Evolutionary conservation across 2,888 invertebrate species (phyloP).

Genomic region (Fragum sueziense): DNA sequence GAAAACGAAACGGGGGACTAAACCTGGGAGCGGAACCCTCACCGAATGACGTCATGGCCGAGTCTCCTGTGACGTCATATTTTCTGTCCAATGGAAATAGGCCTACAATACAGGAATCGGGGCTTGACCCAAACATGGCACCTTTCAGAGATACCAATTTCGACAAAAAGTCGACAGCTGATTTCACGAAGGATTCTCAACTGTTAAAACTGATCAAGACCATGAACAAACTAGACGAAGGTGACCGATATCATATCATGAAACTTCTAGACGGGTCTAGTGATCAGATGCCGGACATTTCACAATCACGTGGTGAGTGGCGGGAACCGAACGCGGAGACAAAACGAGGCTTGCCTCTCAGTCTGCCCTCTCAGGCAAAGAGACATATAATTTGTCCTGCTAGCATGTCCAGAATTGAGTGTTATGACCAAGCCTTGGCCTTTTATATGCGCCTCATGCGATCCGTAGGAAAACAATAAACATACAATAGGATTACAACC

Average conservation of each 20-base stretch:
- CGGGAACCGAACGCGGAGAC: not conserved
- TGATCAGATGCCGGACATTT: not conserved
- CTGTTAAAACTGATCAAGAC: not conserved
- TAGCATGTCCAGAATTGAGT: slow-evolving; percentile 39
- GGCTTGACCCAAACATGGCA: not conserved
- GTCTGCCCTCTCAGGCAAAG: not conserved
- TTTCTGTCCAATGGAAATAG: not conserved
- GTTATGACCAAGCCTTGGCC: slow-evolving; percentile 53
- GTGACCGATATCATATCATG: not conserved
- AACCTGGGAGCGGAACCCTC: not conserved
- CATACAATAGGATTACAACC: no score
- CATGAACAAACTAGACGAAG: not conserved
- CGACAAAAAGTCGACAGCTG: not conserved
- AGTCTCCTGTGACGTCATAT: not conserved
- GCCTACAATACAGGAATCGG: not conserved
- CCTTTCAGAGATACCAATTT: not conserved
- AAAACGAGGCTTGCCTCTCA: not conserved
- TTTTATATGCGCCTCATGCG: slow-evolving; percentile 50
- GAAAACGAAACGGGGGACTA: slow-evolving; percentile 28
- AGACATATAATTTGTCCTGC: slow-evolving; percentile 50
- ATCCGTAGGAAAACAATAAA: slow-evolving; percentile 35
- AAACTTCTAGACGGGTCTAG: not conserved
- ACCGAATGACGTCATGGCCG: not conserved
- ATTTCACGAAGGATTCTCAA: not conserved
- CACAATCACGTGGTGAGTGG: not conserved